Evolutionary conservation across 2,113 vertebrate genomes (phyloP), one percentile per base, ranked within the genome.

Genomic region (Prochilodus magdalenae): DNA sequence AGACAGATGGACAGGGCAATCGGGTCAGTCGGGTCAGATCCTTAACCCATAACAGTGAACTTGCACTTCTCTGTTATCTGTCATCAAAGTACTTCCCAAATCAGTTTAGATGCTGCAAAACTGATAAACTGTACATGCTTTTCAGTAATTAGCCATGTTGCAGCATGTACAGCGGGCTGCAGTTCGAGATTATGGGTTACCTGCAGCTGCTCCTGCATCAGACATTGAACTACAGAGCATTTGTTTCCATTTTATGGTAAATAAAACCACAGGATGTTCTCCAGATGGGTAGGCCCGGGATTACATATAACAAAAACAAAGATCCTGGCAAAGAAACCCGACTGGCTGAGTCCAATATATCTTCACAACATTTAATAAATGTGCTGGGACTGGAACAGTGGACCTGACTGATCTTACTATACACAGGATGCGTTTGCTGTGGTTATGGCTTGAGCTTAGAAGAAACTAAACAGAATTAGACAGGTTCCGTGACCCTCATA

Each of bases 1-100:
- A 85, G 86, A 86, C 70, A 87, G 85, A 86, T 77, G 75, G 66
- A 83, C 83, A 76, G 75, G 53, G 78, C 81, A 69, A 84, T n/a
- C n/a, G n/a, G n/a, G n/a, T n/a, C n/a, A n/a, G n/a, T 51, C 77
- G 67, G 84, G 77, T 87, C 63, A 75, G 14, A 75, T 75, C 53
- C 44, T 40, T 83, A 36, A 30, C 26, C 26, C 51, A 51, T 40
- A 60, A 78, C 79, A 62, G 81, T 78, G 76, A 84, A 80, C 60
- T 62, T 66, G 65, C 49, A 26, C 57, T 80, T 75, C 51, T 77
- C 49, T 53, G 65, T 81, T 73, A 30, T 69, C 30, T 36, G 5
- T 47, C 57, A 36, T n/a, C n/a, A n/a, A n/a, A n/a, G n/a, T n/a
- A 44, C 40, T 44, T 44, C 40, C 8, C 8, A 5, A 44, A 44